A percentile compares a stretch with the other conserved stretches of the same genome.
phyloP scores from a whole-genome alignment of 2,113 vertebrate species.

The Synodontis membranacea region DNA sequence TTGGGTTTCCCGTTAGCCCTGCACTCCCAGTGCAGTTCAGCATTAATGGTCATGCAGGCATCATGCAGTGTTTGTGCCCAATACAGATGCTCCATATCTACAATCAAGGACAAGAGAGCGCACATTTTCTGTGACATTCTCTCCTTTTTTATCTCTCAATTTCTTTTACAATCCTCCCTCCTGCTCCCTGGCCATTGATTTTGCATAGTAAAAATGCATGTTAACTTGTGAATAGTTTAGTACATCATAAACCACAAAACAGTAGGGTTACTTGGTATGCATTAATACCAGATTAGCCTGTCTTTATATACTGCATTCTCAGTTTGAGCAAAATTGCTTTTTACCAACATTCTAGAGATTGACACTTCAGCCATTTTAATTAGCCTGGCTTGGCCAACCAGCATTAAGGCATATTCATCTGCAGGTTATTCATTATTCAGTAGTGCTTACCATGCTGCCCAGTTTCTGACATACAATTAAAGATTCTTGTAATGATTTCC shows the following conservation, averaged over 20 bases:
- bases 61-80: slow-evolving; percentile 84
- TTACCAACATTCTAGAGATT: slow-evolving; percentile 57
- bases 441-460: slow-evolving; percentile 42
- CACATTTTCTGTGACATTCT: background rate
- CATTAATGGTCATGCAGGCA: slow-evolving; percentile 79
- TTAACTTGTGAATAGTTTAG: slow-evolving; percentile 23
- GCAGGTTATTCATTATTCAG: slow-evolving; percentile 63
- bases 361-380: slow-evolving; percentile 68
- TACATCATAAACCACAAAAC: slow-evolving; percentile 43
- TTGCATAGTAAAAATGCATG: slow-evolving; percentile 24
- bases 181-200: background rate
- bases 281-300: slow-evolving; percentile 53
- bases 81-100: slow-evolving; percentile 76
- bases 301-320: slow-evolving; percentile 34
- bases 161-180: background rate
- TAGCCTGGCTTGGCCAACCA: slow-evolving; percentile 65
- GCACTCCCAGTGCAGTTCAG: slow-evolving; percentile 85
- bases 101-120: background rate
- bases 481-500: slow-evolving; percentile 55
- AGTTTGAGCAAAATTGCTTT: slow-evolving; percentile 43
- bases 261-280: slow-evolving; percentile 50
- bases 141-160: background rate
- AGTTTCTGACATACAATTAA: slow-evolving; percentile 68
- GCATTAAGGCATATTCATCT: slow-evolving; percentile 64
- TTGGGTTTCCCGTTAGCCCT: slow-evolving; percentile 80